phyloP scores from a whole-genome alignment of 2,113 vertebrate species.

The Nerophis lumbriciformis region DNA sequence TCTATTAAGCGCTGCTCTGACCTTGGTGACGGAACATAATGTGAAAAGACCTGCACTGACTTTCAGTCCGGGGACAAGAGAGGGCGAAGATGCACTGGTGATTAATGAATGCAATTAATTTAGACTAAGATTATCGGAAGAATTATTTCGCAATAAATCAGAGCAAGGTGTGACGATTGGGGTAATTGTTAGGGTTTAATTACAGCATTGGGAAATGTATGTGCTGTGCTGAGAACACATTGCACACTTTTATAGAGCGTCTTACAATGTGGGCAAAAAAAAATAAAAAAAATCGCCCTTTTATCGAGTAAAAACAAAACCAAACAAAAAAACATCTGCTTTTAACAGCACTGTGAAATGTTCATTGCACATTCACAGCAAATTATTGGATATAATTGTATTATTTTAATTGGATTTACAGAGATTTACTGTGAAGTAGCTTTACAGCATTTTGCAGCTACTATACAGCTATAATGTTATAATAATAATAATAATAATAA shows the following conservation, averaged over 20 bases:
- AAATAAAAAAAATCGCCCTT: too few relatives aligned
- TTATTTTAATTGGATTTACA: too few relatives aligned
- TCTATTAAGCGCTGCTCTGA: conserved; percentile 62
- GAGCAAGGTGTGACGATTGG: conserved; percentile 57
- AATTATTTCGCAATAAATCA: conserved; percentile 69
- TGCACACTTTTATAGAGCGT: conserved; percentile 6
- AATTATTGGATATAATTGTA: too few relatives aligned
- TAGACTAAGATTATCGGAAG: conserved; percentile 69
- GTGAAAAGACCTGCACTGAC: conserved; percentile 55
- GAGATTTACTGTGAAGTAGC: too few relatives aligned
- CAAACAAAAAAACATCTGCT: not conserved
- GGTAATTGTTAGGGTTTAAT: conserved; percentile 64
- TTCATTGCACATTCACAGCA: too few relatives aligned
- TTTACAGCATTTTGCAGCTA: too few relatives aligned
- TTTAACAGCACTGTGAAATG: too few relatives aligned
- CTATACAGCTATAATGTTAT: too few relatives aligned
- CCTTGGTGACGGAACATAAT: conserved; percentile 63
- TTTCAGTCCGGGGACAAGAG: conserved; percentile 38
- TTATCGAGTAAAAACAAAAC: not conserved
- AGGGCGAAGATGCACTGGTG: conserved; percentile 44
- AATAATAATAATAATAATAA: too few relatives aligned
- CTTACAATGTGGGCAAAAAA: not conserved
- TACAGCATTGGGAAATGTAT: conserved; percentile 49
- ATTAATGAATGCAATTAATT: conserved; percentile 76
- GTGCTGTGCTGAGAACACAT: conserved; percentile 24